Evolutionary conservation across 2,113 vertebrate species (phyloP), one percentile per base, ranked within the genome.

Genomic region (Xenotilapia flavipinnis): DNA sequence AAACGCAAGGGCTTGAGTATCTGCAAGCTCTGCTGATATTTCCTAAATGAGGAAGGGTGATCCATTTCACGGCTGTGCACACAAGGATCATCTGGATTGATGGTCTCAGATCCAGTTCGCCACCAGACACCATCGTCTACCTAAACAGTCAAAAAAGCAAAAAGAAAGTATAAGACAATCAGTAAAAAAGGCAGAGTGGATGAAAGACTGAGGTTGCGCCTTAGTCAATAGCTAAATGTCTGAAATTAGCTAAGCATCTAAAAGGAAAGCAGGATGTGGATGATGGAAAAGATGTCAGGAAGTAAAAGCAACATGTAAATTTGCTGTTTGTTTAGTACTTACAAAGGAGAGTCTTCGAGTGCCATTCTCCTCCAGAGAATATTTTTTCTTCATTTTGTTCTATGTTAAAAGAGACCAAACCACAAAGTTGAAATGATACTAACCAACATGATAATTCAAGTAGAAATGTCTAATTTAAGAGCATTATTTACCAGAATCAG

Each of bases 1-100:
- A 65, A 91, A 65, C 92, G 92, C 79, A 95, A 21, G 15, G 91
- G 86, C 85, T 85, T 93, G 83, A 96, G 85, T 5, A 87, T 95
- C 94, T 96, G 96, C 17, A 96, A 90, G 94, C 95, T 96, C 26
- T 81, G 79, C 4, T 96, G 81, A 60, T 97, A 97, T 90, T 96
- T 97, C 47, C 93, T 88, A 5, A 36, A 36, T 19, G 38, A 54
- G 6, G 95, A 81, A 2, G 91, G 87, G 14, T 54, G 92, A n/a
- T 79, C 51, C 5, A 7, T 77, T 51, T 86, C 60, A 47, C 80
- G 51, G 82, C 68, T 53, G 6, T 94, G 90, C 82, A 90, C 45
- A 2, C 92, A 88, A 19, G 86, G 53, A 1, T 91, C 33, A 17
- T 90, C 85, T 8, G 42, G 68, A 73, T 17, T 73, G 68, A 73